Conservation (phyloP, 2,113 vertebrate genomes). For the Sylvilagus bachmani region DNA sequence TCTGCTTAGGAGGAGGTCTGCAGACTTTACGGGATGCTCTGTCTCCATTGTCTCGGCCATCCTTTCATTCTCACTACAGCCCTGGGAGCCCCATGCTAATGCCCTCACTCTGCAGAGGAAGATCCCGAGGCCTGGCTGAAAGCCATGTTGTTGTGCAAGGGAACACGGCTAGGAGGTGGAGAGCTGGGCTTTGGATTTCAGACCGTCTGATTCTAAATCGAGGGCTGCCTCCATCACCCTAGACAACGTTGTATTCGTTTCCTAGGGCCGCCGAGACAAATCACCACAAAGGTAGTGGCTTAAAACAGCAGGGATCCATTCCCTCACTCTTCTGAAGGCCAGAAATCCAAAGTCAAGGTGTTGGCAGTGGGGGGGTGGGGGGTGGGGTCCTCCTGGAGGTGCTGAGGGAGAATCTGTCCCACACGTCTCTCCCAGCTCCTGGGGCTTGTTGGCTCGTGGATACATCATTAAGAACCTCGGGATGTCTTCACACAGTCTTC, state of each 20-base stretch:
- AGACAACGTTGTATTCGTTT: neutral
- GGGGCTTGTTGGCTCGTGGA: neutral
- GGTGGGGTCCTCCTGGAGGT: neutral
- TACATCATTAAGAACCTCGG: fast-evolving
- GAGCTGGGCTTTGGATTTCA: neutral
- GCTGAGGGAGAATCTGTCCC: neutral
- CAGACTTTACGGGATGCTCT: neutral
- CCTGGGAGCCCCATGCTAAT: fast-evolving
- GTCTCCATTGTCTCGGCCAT: neutral
- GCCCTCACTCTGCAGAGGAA: neutral
- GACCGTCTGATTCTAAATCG: neutral
- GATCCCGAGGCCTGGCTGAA: neutral
- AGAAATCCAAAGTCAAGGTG: slow-evolving; percentile 16
- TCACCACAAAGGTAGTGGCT: neutral
- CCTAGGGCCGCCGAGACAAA: neutral
- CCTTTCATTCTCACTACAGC: neutral
- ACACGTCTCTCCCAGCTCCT: neutral
- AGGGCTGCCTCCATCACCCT: neutral
- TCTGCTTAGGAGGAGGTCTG: neutral
- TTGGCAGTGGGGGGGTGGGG: neutral
- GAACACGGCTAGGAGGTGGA: neutral
- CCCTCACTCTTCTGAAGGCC: neutral
- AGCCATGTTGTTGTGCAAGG: too few species aligned
- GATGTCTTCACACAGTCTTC: fast-evolving
- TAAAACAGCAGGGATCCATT: slow-evolving; percentile 38